Evolutionary conservation across 2,888 invertebrate genomes (phyloP).

Genomic region (Torymus tubicola): DNA sequence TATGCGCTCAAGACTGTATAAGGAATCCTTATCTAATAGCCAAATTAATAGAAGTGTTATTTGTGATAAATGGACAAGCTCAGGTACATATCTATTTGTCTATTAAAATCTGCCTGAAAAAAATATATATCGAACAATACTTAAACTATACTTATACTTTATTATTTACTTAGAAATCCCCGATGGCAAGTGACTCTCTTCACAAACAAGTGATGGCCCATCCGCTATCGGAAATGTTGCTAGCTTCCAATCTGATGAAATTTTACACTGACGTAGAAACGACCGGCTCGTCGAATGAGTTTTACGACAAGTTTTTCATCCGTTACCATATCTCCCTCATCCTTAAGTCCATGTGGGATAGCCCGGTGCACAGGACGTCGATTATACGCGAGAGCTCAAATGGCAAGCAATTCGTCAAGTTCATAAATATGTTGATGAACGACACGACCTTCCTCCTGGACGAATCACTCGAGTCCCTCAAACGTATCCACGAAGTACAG

Average conservation of each 20-base stretch:
- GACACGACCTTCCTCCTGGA: constrained; percentile 98
- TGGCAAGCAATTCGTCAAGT: constrained; percentile 95
- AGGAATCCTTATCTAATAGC: constrained; percentile 98
- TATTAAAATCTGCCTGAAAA: no score
- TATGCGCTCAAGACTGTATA: constrained; percentile 93
- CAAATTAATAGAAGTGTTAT: constrained; percentile 94
- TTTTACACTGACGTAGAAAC: constrained; percentile 99
- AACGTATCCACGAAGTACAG: constrained; percentile 92
- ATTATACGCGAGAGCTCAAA: constrained; percentile 94
- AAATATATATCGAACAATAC: no score
- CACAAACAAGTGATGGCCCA: constrained; percentile 91
- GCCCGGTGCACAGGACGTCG: constrained; percentile 89
- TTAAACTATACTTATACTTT: no score
- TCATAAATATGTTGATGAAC: constrained; percentile 98
- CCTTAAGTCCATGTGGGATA: constrained; percentile 96
- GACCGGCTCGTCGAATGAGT: constrained; percentile 98
- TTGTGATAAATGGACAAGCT: constrained; percentile 86
- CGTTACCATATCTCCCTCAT: constrained; percentile 98
- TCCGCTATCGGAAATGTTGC: constrained; percentile 86
- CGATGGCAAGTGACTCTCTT: constrained; percentile 75
- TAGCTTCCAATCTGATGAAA: constrained; percentile 96
- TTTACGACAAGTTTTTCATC: constrained; percentile 99
- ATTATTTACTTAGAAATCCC: no score
- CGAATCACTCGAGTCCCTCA: constrained; percentile 95
- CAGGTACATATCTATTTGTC: constrained; percentile 70